Base-by-base conservation (phyloP, 2,797 vertebrate genomes). In the Cephalopachus bancanus region DNA sequence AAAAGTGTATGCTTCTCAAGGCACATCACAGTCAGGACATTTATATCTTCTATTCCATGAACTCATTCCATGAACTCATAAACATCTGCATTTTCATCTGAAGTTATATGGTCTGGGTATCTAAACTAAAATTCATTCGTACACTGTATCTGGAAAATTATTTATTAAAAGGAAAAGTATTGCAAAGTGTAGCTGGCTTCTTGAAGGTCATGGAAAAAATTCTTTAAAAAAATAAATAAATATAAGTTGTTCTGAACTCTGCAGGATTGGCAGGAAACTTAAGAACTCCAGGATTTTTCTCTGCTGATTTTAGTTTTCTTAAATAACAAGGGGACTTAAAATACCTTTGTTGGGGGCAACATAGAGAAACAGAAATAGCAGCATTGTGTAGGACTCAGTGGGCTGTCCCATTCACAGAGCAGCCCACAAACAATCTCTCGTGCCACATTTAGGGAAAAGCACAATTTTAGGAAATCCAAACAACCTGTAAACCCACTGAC, bases 391-490 rank as follows among this genome's bases (percentile, higher is more conserved):
- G n/a, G 83, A 95, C 96, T 90, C 19, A 53, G 96, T 51, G 75
- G 78, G 87, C 37, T 0, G 9, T 74, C 97, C 95, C 59, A 78
- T 97, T 95, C 98, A 96, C 1, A 0, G 89, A 94, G 91, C 62
- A 49, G 74, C 95, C 88, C 65, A 44, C 95, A 97, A 98, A 97
- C 97, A 98, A 98, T 98, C 98, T 86, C 92, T 92, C 97, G 98
- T 96, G 93, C 97, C 98, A 97, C 91, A 33, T 98, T 97, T 97
- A 95, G 96, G 93, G 97, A 97, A 97, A 98, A 97, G 98, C 98
- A 99, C 99, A 99, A 99, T 99, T 99, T 99, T 99, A 99, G 99
- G 99, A 99, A 99, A 99, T 98, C 98, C 98, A 99, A 99, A 99
- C 98, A 99, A 98, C 97, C 98, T 97, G 98, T 98, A 98, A 98